Evolutionary conservation across 1,140 invertebrate genomes (phyloP).

Genomic region (Dolichoris vasculosae): DNA sequence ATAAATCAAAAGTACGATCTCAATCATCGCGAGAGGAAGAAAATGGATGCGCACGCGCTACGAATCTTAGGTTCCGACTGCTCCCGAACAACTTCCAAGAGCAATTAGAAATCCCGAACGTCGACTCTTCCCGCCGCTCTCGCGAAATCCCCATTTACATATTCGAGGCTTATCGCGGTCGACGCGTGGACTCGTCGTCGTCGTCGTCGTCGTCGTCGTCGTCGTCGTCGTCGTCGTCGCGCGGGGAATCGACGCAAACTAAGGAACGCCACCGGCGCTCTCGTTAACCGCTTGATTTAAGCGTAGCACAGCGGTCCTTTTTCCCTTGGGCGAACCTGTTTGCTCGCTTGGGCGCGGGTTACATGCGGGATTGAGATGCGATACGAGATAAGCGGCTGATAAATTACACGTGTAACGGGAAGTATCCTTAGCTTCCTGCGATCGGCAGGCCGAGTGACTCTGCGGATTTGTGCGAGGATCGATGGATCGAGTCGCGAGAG

Average conservation of each 20-base stretch:
- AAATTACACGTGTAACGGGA: slow-evolving; percentile 35
- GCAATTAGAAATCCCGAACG: neutral
- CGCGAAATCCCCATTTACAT: neutral
- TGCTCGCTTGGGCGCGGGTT: neutral
- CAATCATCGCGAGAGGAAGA: neutral
- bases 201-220: neutral
- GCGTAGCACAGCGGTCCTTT: neutral
- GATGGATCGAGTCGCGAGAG: too few relatives aligned
- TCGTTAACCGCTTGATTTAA: neutral
- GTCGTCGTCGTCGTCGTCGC: neutral
- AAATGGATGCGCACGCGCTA: neutral
- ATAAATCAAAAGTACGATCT: slow-evolving; percentile 16
- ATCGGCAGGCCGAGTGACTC: too few relatives aligned
- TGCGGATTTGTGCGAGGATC: neutral
- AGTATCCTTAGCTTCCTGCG: neutral
- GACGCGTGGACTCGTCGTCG: neutral
- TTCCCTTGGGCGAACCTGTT: neutral
- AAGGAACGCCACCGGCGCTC: neutral
- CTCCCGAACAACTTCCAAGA: neutral
- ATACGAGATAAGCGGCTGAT: slow-evolving; percentile 39
- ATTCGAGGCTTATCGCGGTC: neutral
- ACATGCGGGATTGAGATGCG: slow-evolving; percentile 38
- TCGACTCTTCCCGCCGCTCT: neutral
- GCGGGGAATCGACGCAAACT: too few relatives aligned
- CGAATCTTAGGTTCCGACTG: neutral